Evolutionary conservation across 2,888 invertebrate genomes (phyloP).

Genomic region (Rosalia funebris): DNA sequence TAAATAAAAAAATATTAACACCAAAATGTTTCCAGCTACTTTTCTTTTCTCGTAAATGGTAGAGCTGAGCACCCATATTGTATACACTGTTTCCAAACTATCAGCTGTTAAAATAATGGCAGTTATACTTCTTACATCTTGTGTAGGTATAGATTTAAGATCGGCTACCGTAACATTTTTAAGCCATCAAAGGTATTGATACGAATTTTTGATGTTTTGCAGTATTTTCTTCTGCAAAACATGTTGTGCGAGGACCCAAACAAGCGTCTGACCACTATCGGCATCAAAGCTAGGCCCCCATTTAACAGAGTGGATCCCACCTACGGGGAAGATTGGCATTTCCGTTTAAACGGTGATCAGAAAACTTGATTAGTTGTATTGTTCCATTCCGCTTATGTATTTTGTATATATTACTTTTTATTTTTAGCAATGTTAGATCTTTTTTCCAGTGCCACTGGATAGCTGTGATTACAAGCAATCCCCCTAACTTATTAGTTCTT

Average conservation of each 20-base stretch:
- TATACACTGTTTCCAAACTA: too few species aligned
- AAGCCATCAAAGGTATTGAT: too few species aligned
- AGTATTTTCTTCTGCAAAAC: conserved; percentile 77
- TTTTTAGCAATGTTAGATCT: conserved; percentile 8
- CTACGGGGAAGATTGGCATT: conserved; percentile 46
- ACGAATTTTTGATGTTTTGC: too few species aligned
- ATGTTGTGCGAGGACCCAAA: conserved; percentile 82
- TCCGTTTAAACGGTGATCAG: conserved; percentile 37
- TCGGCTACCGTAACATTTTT: too few species aligned
- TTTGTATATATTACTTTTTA: conserved; percentile 13
- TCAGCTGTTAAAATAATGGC: too few species aligned
- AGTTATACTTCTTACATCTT: too few species aligned
- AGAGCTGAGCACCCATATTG: too few species aligned
- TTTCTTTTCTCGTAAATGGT: too few species aligned
- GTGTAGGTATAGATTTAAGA: too few species aligned
- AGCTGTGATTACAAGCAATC: conserved; percentile 24
- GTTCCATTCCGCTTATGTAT: not conserved
- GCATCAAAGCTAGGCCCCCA: conserved; percentile 73
- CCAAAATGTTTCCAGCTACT: too few species aligned
- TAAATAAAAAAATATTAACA: too few species aligned
- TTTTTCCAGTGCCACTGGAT: conserved; percentile 6
- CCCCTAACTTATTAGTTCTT: conserved; percentile 2
- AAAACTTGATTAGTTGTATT: conserved; percentile 37
- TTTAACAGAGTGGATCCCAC: conserved; percentile 63
- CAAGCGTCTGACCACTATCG: conserved; percentile 79